phyloP scores from a whole-genome alignment of 2,888 invertebrate genomes.

The Standfussiana lucernea region DNA sequence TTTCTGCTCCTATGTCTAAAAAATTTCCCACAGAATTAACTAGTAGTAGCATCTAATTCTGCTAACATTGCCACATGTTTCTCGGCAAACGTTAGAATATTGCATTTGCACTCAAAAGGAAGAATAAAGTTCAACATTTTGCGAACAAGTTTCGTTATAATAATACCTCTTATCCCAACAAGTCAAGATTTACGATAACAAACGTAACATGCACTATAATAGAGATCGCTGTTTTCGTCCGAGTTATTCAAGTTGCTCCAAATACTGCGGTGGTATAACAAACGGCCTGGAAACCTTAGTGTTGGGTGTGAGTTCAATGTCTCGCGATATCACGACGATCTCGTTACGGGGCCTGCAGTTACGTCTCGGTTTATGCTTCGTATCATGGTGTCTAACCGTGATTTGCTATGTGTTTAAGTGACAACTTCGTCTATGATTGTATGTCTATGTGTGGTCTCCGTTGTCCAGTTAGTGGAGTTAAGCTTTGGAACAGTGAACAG shows the following conservation, averaged over 20 bases:
- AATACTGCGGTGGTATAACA: slow-evolving; percentile 59
- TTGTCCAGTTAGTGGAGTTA: slow-evolving; percentile 44
- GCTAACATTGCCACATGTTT: slow-evolving; percentile 1
- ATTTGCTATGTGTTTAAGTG: slow-evolving; percentile 62
- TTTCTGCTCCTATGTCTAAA: slow-evolving; percentile 2
- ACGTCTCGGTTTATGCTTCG: slow-evolving; percentile 59
- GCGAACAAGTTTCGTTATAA: slow-evolving; percentile 25
- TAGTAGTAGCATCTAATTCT: slow-evolving; percentile 15
- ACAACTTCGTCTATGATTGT: slow-evolving; percentile 58
- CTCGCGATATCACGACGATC: slow-evolving; percentile 77
- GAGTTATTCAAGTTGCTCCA: slow-evolving; percentile 62
- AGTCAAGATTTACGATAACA: slow-evolving; percentile 58
- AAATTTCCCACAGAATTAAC: slow-evolving; percentile 43
- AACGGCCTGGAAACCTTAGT: slow-evolving; percentile 65
- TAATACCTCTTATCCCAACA: slow-evolving; percentile 33
- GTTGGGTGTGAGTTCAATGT: slow-evolving; percentile 79
- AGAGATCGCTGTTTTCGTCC: slow-evolving; percentile 48
- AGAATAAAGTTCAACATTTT: slow-evolving; percentile 7
- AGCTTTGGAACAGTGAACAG: slow-evolving; percentile 51
- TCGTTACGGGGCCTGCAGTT: slow-evolving; percentile 72
- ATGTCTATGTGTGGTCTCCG: slow-evolving; percentile 28
- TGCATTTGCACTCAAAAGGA: background rate
- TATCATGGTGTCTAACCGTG: slow-evolving; percentile 51
- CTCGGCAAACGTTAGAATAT: background rate
- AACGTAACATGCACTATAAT: slow-evolving; percentile 43